These are phyloP conservation scores for Ptychochromis oligacanthus DNA, from an alignment of 2,113 vertebrate species.

Conservation along the genomic window DNA sequence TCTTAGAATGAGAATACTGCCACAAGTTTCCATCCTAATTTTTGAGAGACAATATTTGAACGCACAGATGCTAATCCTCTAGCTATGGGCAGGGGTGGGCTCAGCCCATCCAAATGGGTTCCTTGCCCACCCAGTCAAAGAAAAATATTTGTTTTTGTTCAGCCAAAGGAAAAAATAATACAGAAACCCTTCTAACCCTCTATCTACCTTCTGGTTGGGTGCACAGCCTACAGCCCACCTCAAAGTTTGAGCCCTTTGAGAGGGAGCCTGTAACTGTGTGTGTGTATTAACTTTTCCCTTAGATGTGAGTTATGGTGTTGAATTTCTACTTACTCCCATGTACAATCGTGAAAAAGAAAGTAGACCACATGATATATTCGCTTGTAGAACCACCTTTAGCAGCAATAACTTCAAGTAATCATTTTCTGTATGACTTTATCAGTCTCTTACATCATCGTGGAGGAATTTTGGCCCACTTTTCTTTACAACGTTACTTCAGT, in stretches of 20 bases:
- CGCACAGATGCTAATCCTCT: not conserved
- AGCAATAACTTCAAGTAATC: too few species aligned
- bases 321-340: too few species aligned
- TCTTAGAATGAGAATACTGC: too few species aligned
- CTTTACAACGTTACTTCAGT: too few species aligned
- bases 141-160: not conserved
- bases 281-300: not conserved
- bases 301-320: not conserved
- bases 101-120: not conserved
- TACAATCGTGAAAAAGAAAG: too few species aligned
- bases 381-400: too few species aligned
- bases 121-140: not conserved
- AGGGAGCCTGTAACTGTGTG: not conserved
- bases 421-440: too few species aligned
- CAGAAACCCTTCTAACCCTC: not conserved
- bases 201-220: not conserved
- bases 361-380: too few species aligned
- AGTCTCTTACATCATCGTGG: too few species aligned
- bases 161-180: not conserved
- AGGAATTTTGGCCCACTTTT: too few species aligned
- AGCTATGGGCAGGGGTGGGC: not conserved
- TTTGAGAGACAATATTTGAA: not conserved
- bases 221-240: not conserved
- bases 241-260: not conserved
- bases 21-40: not conserved